Evolutionary conservation across 2,113 vertebrate species (phyloP), one percentile per base, ranked within the genome.

Genomic region (Gyps fulvus): DNA sequence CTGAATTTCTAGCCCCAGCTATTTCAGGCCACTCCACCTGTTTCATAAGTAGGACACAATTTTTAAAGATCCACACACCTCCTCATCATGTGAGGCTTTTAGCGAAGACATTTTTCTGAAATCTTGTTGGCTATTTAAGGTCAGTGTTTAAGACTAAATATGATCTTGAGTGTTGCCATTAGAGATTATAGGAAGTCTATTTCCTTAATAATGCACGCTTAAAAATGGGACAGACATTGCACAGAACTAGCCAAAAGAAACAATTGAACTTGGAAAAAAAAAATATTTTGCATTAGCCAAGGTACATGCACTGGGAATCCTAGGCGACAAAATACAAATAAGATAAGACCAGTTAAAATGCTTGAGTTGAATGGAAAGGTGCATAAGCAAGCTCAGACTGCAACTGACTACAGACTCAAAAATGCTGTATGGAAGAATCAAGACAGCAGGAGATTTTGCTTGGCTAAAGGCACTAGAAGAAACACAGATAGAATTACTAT

Each of bases 161-260:
- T 0, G 0, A 52, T 22, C 45, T 26, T 34, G 13, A 76, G 8
- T 29, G 26, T 7, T 0, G 0, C 17, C 1, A 1, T 42, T 67
- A 21, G 25, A 42, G 36, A 66, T 54, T 70, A 32, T 6, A 59
- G 8, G 23, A 66, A 78, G 14, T 23, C 9, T 29, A 5, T 43
- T 82, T 63, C n/a, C 47, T 45, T 62, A 84, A 36, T 12, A 95
- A 67, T 6, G 4, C 2, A 4, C 1, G 3, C 9, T 32, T 79
- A 25, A 91, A 87, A 90, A 63, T 34, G 23, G 22, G 23, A 50
- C 6, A 27, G 27, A 20, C 3, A 4, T 40, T 40, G 58, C 34
- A 76, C 10, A 79, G 21, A 77, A 52, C 11, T 40, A 85, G 32
- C 20, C 36, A 72, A 69, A 74, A 83, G 26, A 47, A 83, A 34